Base-by-base conservation (phyloP, 2,797 vertebrate species). In the Megalops cyprinoides region DNA sequence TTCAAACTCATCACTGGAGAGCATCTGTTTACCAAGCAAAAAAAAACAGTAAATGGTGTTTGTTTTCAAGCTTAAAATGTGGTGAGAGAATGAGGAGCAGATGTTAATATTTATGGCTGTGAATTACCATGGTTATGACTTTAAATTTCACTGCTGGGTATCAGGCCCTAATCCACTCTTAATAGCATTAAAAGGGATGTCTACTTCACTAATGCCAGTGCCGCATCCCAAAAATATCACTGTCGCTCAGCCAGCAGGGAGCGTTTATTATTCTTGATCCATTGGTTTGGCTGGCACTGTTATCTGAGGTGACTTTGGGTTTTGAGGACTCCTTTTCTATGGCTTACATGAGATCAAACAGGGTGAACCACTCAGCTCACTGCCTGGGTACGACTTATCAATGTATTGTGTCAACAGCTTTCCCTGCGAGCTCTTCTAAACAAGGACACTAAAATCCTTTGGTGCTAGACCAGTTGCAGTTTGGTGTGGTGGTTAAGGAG, bases 11-110 rank as follows among this genome's bases (percentile, higher is more conserved):
- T 92, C 91, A 65, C 85, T 81, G 87, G 86, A 51, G 84, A 91
- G 85, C 91, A 93, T 92, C 90, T 93, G 91, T 92, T 92, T 89
- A 86, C 90, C 87, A 82, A 55, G 80, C 55, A 87, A 89, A 90
- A 87, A 77, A 34, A 81, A 49, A 74, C 80, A 87, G 86, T 84
- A 88, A 91, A 89, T 89, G 80, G 82, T 91, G 87, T 91, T 92
- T 92, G 88, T 90, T 91, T 91, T 88, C 90, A 87, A 80, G 82
- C 86, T 84, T 87, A 76, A 83, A 84, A 87, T 86, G 85, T 37
- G 82, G 80, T 83, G 86, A 85, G 87, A 90, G 89, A 85, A 88
- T 87, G 85, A 78, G 82, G 89, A 90, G 88, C 87, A 90, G 87
- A 92, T 90, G 87, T 86, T 88, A 90, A 89, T 46, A 80, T 74